phyloP scores from a whole-genome alignment of 2,113 vertebrate species.

The Megalops atlanticus region DNA sequence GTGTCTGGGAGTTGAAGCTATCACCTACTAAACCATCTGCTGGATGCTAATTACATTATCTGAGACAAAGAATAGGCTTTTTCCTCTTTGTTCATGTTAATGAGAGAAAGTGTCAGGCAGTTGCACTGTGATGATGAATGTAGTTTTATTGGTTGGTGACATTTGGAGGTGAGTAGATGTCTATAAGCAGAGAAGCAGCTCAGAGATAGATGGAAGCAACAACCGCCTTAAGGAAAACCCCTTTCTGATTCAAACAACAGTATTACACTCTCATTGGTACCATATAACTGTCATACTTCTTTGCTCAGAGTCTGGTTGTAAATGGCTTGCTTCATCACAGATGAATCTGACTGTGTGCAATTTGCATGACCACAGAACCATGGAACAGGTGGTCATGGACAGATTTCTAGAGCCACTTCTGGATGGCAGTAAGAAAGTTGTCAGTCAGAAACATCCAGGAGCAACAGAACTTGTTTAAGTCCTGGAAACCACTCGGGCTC shows the following conservation, averaged over 20 bases:
- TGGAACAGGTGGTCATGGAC: too few species aligned
- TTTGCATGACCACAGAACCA: not conserved
- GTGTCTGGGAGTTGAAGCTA: constrained; percentile 72
- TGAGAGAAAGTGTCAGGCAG: constrained; percentile 76
- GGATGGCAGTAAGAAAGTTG: too few species aligned
- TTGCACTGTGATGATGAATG: constrained; percentile 56
- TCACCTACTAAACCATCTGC: constrained; percentile 81
- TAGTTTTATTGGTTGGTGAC: constrained; percentile 37
- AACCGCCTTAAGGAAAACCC: not conserved
- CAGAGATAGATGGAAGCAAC: too few species aligned
- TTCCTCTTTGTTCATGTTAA: constrained; percentile 82
- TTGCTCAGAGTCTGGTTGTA: not conserved
- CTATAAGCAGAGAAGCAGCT: too few species aligned
- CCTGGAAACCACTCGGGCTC: too few species aligned
- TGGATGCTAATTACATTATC: constrained; percentile 81
- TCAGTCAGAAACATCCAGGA: too few species aligned
- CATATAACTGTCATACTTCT: not conserved
- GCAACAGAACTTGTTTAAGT: too few species aligned
- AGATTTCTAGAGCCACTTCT: too few species aligned
- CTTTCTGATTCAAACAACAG: not conserved
- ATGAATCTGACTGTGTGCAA: not conserved
- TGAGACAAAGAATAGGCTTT: constrained; percentile 79
- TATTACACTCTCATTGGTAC: not conserved
- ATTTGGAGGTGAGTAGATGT: not conserved
- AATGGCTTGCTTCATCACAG: not conserved